These are phyloP conservation scores for Mesocentrotus franciscanus DNA, from an alignment of 53 echinoderm and acorn worm genomes.

Conservation along the genomic window DNA sequence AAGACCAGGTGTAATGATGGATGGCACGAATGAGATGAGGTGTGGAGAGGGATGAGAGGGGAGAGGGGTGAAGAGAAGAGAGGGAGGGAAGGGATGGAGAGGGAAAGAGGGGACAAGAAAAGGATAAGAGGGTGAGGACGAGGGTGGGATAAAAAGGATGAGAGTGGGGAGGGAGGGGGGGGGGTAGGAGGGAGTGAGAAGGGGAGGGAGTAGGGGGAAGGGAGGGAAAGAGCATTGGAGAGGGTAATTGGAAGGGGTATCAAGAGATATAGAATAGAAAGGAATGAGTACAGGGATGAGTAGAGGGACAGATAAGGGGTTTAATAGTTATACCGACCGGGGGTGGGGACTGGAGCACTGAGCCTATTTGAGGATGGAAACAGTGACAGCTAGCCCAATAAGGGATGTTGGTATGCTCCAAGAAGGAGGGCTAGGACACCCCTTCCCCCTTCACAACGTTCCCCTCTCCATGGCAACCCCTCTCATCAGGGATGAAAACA, in stretches of 20 bases:
- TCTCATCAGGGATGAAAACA: background rate
- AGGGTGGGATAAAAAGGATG: background rate
- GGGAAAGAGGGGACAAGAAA: background rate
- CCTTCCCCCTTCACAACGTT: background rate
- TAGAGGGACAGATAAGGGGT: too few species aligned
- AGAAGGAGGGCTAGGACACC: background rate
- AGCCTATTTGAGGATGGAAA: background rate
- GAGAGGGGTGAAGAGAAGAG: background rate
- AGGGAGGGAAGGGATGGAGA: background rate
- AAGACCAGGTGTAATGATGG: constrained; percentile 46
- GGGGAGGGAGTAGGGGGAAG: background rate
- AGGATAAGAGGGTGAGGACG: background rate
- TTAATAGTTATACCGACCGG: too few species aligned
- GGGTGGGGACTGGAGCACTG: too few species aligned
- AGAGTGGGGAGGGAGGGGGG: background rate
- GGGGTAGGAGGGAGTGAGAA: background rate
- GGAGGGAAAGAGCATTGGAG: background rate
- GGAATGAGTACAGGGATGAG: too few species aligned
- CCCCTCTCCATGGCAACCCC: background rate
- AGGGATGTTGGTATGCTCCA: background rate
- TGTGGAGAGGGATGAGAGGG: background rate
- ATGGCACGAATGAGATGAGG: constrained; percentile 10
- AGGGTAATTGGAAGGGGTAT: background rate
- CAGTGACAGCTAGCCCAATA: background rate
- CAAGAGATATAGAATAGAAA: too few species aligned